phyloP scores from a whole-genome alignment of 1,140 invertebrate genomes.

The Ceratosolen fusciceps region DNA sequence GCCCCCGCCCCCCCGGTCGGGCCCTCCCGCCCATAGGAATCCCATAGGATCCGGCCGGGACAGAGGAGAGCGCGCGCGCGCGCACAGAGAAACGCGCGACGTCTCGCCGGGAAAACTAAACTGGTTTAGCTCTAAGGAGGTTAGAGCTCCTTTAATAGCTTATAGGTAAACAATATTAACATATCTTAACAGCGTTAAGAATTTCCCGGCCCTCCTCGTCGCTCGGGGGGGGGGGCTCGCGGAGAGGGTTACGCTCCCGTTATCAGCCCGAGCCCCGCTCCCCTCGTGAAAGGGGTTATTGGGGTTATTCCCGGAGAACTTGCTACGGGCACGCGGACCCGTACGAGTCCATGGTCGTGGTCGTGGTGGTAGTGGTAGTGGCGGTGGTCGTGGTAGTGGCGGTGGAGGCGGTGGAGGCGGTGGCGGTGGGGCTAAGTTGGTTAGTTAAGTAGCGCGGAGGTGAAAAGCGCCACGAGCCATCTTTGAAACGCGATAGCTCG shows the following conservation, averaged over 20 bases:
- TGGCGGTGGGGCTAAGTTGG: constrained; percentile 52
- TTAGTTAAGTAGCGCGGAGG: constrained; percentile 56
- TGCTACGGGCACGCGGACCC: too few relatives aligned
- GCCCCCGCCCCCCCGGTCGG: background rate
- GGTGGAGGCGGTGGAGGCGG: background rate
- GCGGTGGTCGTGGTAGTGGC: background rate
- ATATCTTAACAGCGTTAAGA: constrained; percentile 73
- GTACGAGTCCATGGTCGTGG: background rate
- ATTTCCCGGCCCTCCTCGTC: constrained; percentile 63
- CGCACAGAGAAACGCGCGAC: too few relatives aligned
- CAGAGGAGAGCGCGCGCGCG: too few relatives aligned
- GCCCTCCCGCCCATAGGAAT: background rate
- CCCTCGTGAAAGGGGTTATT: too few relatives aligned
- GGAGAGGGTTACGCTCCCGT: constrained; percentile 15
- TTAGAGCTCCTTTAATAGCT: constrained; percentile 72
- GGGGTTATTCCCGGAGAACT: too few relatives aligned
- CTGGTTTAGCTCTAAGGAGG: constrained; percentile 71
- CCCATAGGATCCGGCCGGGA: constrained; percentile 56
- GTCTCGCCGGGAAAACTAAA: constrained; percentile 69
- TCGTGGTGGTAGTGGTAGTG: background rate
- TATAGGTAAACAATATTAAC: constrained; percentile 74
- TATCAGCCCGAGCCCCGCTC: constrained; percentile 1
- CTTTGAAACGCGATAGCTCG: constrained; percentile 58
- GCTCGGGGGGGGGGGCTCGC: background rate
- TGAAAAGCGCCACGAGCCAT: constrained; percentile 60